These are phyloP conservation scores for Corythornis leucogaster DNA, from an alignment of 2,797 vertebrate genomes.

Conservation along the genomic window DNA sequence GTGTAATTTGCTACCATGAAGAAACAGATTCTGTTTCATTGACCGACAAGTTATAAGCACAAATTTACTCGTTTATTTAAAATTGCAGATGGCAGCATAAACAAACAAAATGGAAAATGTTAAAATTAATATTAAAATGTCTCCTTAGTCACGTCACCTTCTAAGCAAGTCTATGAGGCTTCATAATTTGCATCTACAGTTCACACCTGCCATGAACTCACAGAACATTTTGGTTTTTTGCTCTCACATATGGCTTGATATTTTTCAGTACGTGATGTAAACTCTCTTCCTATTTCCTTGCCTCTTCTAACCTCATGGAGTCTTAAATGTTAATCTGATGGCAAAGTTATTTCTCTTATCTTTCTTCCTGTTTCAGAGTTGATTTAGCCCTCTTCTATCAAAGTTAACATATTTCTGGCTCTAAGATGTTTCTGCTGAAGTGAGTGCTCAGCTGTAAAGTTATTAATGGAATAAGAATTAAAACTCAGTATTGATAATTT, in stretches of 20 bases:
- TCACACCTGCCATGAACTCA: background rate
- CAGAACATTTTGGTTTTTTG: background rate
- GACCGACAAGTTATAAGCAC: background rate
- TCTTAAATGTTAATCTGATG: background rate
- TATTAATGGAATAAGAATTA: background rate
- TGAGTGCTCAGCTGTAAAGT: background rate
- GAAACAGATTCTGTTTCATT: background rate
- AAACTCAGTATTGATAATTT: background rate
- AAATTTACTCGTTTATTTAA: background rate
- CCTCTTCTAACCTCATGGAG: background rate
- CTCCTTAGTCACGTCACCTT: background rate
- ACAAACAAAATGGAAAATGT: background rate
- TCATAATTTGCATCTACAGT: background rate
- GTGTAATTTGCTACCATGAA: background rate
- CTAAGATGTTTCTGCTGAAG: background rate
- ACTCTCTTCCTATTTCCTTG: background rate
- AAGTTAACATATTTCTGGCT: background rate
- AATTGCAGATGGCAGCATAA: background rate
- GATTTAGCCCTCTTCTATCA: background rate
- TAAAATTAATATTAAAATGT: background rate
- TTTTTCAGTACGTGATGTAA: background rate
- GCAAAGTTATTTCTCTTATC: background rate
- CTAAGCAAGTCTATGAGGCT: background rate
- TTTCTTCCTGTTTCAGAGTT: background rate
- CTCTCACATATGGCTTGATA: background rate